Conservation (phyloP, 1,140 invertebrate genomes). For the Ephestia elutella region DNA sequence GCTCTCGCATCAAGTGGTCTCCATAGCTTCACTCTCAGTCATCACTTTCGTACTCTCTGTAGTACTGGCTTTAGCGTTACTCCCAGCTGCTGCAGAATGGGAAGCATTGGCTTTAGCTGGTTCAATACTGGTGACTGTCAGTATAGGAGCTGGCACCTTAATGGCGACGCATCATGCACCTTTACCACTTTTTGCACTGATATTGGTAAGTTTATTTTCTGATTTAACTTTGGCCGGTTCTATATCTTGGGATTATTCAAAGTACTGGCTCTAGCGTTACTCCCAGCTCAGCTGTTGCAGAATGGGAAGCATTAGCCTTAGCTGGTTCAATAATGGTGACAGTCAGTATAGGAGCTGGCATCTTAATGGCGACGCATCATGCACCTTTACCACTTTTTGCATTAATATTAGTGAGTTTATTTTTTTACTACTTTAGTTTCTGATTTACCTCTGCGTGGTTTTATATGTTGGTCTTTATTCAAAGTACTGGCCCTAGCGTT, state of each 20-base stretch:
- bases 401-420: background rate
- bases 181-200: conserved; percentile 78
- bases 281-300: conserved; percentile 66
- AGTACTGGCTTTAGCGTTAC: conserved; percentile 69
- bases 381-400: background rate
- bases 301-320: conserved; percentile 73
- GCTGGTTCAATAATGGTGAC: conserved; percentile 72
- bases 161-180: conserved; percentile 76
- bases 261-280: conserved; percentile 69
- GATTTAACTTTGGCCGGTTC: background rate
- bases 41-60: conserved; percentile 66
- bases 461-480: too few species aligned
- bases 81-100: conserved; percentile 73
- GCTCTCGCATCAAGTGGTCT: conserved; percentile 56
- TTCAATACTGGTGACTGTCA: conserved; percentile 68
- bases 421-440: too few species aligned
- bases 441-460: too few species aligned
- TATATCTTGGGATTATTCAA: too few species aligned
- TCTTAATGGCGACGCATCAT: background rate
- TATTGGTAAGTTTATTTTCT: conserved; percentile 70
- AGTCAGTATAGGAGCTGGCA: conserved; percentile 54
- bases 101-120: conserved; percentile 72
- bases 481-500: too few species aligned
- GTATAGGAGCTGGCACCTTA: conserved; percentile 68
- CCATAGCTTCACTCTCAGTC: conserved; percentile 65